A percentile compares a stretch with the other conserved stretches of the same genome.
These are phyloP conservation scores for Strigamia maritima DNA, from an alignment of 2,888 invertebrate genomes.

Conservation along the genomic window DNA sequence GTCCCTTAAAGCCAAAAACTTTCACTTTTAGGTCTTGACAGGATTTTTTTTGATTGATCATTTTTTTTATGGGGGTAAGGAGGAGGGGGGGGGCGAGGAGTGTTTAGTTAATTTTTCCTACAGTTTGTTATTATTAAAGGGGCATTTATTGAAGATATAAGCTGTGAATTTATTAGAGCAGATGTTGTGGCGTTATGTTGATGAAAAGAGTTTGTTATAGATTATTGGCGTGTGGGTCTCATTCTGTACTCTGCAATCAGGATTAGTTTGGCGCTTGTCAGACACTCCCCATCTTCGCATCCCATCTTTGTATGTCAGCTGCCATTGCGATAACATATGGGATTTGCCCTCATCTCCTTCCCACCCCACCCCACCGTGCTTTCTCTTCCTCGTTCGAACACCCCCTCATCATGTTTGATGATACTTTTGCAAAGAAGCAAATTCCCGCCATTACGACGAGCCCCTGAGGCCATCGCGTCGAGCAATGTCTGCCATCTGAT, in stretches of 20 bases:
- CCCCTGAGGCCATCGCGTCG: background rate
- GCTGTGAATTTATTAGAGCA: background rate
- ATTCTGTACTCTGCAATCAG: background rate
- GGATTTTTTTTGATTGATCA: too few species aligned
- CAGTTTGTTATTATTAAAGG: too few species aligned
- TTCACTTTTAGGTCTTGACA: too few species aligned
- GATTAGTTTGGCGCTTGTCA: conserved; percentile 26
- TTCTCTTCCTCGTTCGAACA: background rate
- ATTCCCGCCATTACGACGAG: background rate
- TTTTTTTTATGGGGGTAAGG: too few species aligned
- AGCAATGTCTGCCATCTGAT: conserved; percentile 18
- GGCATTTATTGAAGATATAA: too few species aligned
- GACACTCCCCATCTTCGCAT: conserved; percentile 17
- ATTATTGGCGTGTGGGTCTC: background rate
- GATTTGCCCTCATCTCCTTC: background rate
- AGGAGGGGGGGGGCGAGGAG: too few species aligned
- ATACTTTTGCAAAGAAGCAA: background rate
- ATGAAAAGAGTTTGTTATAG: background rate
- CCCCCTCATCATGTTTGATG: background rate
- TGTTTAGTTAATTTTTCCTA: too few species aligned
- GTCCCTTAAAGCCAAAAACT: too few species aligned
- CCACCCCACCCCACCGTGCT: background rate
- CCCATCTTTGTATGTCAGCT: conserved; percentile 14
- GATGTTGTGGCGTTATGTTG: background rate
- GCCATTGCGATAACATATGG: conserved; percentile 15